Conservation (phyloP, 2,797 vertebrate genomes). For the Heliangelus exortis region DNA sequence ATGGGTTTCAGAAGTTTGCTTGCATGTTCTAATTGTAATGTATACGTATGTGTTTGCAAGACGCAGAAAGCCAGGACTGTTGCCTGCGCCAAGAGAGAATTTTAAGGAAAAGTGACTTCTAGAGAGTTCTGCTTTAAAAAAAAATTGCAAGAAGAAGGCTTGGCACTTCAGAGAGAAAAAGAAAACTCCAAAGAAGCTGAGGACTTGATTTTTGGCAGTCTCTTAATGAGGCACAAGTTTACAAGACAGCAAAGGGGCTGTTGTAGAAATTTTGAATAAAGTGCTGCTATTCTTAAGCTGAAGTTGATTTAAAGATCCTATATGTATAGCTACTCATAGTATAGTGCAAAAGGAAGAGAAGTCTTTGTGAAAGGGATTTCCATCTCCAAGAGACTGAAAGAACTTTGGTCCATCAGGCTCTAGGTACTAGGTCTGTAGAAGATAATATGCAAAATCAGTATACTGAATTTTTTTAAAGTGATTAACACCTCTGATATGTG, state of each 20-base stretch:
- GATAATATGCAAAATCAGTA: background rate
- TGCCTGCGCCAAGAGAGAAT: background rate
- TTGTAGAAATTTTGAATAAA: background rate
- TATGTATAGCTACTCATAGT: background rate
- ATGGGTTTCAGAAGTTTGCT: background rate
- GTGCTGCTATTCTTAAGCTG: background rate
- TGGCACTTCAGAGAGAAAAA: background rate
- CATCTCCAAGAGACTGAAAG: background rate
- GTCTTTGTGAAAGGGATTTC: background rate
- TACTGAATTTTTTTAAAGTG: background rate
- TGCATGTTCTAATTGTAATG: background rate
- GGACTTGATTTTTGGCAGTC: background rate
- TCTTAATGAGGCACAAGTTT: background rate
- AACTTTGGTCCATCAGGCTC: background rate
- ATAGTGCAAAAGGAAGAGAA: background rate
- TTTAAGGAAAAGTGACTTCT: background rate
- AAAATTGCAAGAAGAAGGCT: background rate
- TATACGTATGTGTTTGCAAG: accelerated
- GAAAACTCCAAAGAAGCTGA: background rate
- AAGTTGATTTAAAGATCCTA: background rate
- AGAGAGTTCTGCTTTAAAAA: background rate
- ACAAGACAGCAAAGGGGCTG: background rate
- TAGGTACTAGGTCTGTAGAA: background rate
- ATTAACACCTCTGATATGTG: background rate
- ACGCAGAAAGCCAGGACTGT: background rate